Percentiles rank a stretch among this genome's conserved stretches.
These are phyloP conservation scores for Sinocyclocheilus anophthalmus DNA, from an alignment of 2,113 vertebrate genomes.

Conservation along the genomic window DNA sequence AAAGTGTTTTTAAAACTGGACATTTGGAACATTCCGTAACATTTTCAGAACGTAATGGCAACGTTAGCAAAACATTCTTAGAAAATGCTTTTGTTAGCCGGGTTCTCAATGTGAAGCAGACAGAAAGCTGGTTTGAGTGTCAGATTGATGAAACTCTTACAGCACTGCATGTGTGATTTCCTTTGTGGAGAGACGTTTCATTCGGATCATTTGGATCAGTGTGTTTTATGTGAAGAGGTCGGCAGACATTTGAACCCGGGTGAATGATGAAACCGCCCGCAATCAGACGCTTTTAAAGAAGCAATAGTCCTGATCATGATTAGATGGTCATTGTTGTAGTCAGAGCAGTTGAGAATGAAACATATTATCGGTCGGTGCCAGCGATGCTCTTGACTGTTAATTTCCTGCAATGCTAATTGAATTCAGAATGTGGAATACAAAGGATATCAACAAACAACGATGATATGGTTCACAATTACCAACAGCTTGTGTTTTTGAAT, in stretches of 20 bases:
- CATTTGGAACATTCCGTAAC: too few species aligned
- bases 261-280: slow-evolving; percentile 43
- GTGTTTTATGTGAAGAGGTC: slow-evolving; percentile 28
- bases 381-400: background rate
- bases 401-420: background rate
- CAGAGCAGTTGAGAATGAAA: background rate
- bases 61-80: background rate
- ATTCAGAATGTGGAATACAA: slow-evolving; percentile 2
- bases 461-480: background rate
- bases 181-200: background rate
- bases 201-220: background rate
- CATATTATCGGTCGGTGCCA: background rate
- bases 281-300: slow-evolving; percentile 25
- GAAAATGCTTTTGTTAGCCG: background rate
- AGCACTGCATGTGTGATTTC: background rate
- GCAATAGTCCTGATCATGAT: background rate
- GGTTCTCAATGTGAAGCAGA: too few species aligned
- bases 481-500: background rate
- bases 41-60: background rate
- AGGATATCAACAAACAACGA: background rate
- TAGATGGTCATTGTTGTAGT: background rate
- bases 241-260: slow-evolving; percentile 38
- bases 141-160: background rate
- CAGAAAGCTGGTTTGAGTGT: background rate
- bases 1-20: too few species aligned